These are phyloP conservation scores for Eptatretus atami DNA, from an alignment of 2,797 vertebrate species.

Conservation along the genomic window DNA sequence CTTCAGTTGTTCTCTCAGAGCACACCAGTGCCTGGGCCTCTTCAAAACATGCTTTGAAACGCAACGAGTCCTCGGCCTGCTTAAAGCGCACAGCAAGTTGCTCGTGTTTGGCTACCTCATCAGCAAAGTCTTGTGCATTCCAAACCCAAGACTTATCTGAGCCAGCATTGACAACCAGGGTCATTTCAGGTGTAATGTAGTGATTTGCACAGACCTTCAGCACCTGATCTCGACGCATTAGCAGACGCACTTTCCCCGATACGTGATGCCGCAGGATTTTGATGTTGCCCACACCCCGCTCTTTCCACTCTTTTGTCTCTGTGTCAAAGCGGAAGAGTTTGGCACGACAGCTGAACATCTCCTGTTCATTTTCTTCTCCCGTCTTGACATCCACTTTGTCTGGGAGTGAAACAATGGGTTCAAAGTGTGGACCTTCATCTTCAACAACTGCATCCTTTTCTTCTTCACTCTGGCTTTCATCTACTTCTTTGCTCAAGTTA, in stretches of 20 bases:
- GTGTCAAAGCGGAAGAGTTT: conserved; percentile 70
- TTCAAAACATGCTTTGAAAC: conserved; percentile 69
- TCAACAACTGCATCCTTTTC: conserved; percentile 42
- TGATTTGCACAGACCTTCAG: conserved; percentile 96
- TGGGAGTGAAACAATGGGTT: conserved; percentile 77
- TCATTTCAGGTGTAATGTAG: conserved; percentile 68
- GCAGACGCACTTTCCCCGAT: conserved; percentile 61
- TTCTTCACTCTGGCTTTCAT: conserved; percentile 39
- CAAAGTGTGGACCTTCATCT: conserved; percentile 91
- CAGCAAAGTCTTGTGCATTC: conserved; percentile 80
- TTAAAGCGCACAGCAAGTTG: conserved; percentile 89
- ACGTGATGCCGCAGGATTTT: conserved; percentile 64
- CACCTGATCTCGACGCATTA: conserved; percentile 91
- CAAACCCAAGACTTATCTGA: conserved; percentile 92
- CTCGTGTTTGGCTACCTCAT: conserved; percentile 54
- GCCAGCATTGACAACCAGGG: conserved; percentile 44
- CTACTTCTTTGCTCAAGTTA: conserved; percentile 15
- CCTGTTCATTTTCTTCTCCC: conserved; percentile 86
- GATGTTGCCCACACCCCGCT: conserved; percentile 58
- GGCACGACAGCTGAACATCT: conserved; percentile 72
- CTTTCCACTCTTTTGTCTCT: conserved; percentile 84
- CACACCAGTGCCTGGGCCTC: conserved; percentile 33
- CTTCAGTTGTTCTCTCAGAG: too few species aligned
- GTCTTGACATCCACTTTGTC: conserved; percentile 94
- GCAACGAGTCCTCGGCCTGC: conserved; percentile 51